Conservation (phyloP, 2,797 vertebrate species). For the Gambelia wislizenii region DNA sequence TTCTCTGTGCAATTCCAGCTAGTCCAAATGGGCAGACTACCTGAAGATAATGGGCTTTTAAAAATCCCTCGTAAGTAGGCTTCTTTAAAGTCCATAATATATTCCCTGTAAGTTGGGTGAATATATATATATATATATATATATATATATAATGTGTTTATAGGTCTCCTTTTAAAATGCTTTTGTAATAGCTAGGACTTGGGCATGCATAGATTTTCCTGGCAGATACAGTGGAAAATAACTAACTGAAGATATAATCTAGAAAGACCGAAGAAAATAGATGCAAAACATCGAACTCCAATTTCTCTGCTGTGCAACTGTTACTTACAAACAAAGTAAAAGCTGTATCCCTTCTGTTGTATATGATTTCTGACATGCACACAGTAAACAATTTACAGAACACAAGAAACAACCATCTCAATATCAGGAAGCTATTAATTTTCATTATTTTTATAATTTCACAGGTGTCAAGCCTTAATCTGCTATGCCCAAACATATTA, state of each 20-base stretch:
- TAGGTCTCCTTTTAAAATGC: constrained; percentile 55
- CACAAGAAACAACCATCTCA: constrained; percentile 33
- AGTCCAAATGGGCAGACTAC: background rate
- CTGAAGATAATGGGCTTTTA: background rate
- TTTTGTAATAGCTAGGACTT: constrained; percentile 59
- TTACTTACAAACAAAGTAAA: background rate
- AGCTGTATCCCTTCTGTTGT: constrained; percentile 14
- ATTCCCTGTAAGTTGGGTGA: background rate
- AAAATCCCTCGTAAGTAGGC: background rate
- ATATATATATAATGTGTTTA: constrained; percentile 34
- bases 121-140: background rate
- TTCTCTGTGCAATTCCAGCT: background rate
- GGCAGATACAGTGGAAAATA: constrained; percentile 55
- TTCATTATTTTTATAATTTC: constrained; percentile 55
- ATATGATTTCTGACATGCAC: constrained; percentile 25
- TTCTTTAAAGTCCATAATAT: background rate
- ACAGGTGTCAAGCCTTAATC: constrained; percentile 50
- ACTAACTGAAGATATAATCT: constrained; percentile 45
- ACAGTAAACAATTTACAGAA: constrained; percentile 26
- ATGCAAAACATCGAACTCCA: background rate
- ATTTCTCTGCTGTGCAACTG: constrained; percentile 31
- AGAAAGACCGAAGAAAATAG: constrained; percentile 35
- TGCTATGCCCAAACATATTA: constrained; percentile 40
- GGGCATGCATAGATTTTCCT: constrained; percentile 63
- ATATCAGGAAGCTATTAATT: constrained; percentile 50